Evolutionary conservation across 2,797 vertebrate genomes (phyloP).

Genomic region (Lepus oiostolus): DNA sequence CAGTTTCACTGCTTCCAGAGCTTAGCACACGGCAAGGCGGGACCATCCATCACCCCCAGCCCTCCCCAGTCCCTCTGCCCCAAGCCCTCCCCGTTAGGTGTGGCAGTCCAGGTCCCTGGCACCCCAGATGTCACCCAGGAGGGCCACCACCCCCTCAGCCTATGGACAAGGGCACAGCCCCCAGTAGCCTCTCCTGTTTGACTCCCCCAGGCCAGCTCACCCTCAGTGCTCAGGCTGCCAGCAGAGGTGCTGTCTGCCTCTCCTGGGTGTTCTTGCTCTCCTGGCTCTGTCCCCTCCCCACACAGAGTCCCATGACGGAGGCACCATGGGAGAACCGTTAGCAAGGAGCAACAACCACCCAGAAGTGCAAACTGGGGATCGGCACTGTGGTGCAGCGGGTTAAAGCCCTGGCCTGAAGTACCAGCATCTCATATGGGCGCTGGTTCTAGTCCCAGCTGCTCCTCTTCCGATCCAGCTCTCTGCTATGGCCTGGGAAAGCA

Average conservation of each 20-base stretch:
- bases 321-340: not conserved
- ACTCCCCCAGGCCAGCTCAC: not conserved
- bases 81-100: not conserved
- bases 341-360: not conserved
- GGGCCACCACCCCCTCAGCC: not conserved
- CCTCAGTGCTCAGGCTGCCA: not conserved
- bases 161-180: not conserved
- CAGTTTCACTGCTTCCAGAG: not conserved
- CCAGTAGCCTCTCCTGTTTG: not conserved
- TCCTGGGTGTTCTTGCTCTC: not conserved
- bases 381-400: too few relatives aligned
- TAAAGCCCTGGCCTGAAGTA: too few relatives aligned
- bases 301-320: too few relatives aligned
- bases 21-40: not conserved
- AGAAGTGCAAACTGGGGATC: not conserved
- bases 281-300: not conserved
- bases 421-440: too few relatives aligned
- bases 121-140: not conserved
- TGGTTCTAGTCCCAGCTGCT: too few relatives aligned
- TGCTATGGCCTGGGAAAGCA: too few relatives aligned
- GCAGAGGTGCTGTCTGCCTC: not conserved
- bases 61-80: not conserved
- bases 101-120: not conserved
- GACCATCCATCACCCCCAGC: not conserved
- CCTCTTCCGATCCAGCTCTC: too few relatives aligned